A percentile compares a stretch with the other conserved stretches of the same genome.
These are phyloP conservation scores for Clarias fuscus DNA, from an alignment of 2,797 vertebrate species.

Conservation along the genomic window DNA sequence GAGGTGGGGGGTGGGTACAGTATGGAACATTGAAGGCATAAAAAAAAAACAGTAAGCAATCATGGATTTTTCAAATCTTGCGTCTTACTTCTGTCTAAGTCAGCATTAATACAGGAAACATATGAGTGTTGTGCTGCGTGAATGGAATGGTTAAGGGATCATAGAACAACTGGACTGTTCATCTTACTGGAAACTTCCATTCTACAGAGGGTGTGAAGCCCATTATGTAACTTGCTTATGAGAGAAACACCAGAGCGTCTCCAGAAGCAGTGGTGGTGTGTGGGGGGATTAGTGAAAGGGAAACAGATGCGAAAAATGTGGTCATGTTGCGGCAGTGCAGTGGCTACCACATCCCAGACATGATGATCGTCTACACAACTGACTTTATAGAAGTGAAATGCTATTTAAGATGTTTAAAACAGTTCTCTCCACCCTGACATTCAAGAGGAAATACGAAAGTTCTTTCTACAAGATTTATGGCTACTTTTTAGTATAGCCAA, in stretches of 20 bases:
- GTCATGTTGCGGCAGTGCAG: conserved; percentile 22
- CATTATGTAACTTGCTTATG: conserved; percentile 22
- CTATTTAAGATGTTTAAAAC: not conserved
- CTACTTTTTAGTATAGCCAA: not conserved
- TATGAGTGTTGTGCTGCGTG: conserved; percentile 59
- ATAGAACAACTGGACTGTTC: not conserved
- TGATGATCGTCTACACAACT: not conserved
- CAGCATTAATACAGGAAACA: conserved; percentile 17
- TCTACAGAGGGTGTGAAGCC: conserved; percentile 18
- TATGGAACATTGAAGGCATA: not conserved
- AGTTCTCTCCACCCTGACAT: not conserved
- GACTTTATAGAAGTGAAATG: conserved; percentile 26
- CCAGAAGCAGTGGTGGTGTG: conserved; percentile 15
- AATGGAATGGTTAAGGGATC: conserved; percentile 61
- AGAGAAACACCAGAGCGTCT: conserved; percentile 23
- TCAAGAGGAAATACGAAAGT: not conserved
- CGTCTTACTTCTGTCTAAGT: not conserved
- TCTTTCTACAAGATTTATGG: not conserved
- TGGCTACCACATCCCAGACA: conserved; percentile 10
- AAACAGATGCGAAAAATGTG: conserved; percentile 29
- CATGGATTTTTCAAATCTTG: conserved; percentile 9
- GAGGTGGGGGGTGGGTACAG: not conserved
- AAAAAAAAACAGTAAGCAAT: conserved; percentile 5
- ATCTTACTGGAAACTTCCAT: conserved; percentile 32
- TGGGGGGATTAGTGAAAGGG: conserved; percentile 18